A percentile compares a stretch with the other conserved stretches of the same genome.
Conservation (phyloP, 2,113 vertebrate genomes). For the Oryzias celebensis region DNA sequence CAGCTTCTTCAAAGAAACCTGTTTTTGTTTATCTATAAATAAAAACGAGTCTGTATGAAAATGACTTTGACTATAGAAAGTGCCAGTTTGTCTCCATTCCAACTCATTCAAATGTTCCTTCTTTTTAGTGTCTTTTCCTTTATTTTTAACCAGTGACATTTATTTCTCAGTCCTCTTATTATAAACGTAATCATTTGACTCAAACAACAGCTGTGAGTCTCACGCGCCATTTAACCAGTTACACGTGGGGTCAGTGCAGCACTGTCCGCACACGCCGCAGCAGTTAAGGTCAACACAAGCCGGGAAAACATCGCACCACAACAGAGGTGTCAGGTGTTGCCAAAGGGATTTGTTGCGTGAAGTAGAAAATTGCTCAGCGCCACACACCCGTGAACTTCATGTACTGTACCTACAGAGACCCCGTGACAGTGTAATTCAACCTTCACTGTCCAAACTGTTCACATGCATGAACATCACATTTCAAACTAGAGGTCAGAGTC, state of each 20-base stretch:
- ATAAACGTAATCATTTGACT: not conserved
- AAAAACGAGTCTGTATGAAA: too few species aligned
- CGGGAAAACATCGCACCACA: constrained; percentile 11
- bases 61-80: too few species aligned
- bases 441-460: constrained; percentile 34
- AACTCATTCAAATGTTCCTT: not conserved
- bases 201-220: constrained; percentile 22
- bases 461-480: too few species aligned
- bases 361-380: constrained; percentile 25
- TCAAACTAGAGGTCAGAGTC: too few species aligned
- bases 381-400: not conserved
- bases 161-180: not conserved
- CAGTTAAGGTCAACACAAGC: not conserved
- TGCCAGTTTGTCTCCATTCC: too few species aligned
- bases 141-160: not conserved
- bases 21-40: too few species aligned
- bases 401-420: not conserved
- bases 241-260: not conserved
- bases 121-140: not conserved
- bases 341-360: not conserved
- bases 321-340: constrained; percentile 20
- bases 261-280: not conserved
- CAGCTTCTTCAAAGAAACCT: too few species aligned
- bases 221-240: not conserved
- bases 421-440: constrained; percentile 39